Evolutionary conservation across 1,140 invertebrate species (phyloP).

Genomic region (Nephila pilipes): DNA sequence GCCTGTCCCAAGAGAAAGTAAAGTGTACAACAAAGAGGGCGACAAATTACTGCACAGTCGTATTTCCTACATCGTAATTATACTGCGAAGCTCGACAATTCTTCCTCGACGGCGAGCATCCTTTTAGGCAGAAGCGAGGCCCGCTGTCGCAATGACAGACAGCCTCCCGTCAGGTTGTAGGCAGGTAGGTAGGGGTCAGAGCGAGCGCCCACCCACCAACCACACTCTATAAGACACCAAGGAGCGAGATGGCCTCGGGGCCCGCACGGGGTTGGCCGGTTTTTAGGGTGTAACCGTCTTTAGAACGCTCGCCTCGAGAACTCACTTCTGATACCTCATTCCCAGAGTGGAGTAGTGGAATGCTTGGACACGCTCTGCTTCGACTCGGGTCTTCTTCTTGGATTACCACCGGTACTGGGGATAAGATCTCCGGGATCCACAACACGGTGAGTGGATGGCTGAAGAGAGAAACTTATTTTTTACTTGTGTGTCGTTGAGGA

Average conservation of each 20-base stretch:
- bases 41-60: no score
- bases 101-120: not conserved
- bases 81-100: not conserved
- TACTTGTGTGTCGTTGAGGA: no score
- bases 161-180: slow-evolving; percentile 42
- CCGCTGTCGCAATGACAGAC: slow-evolving; percentile 44
- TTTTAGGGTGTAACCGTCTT: slow-evolving; percentile 72
- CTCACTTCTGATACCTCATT: not conserved
- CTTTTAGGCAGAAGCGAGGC: not conserved
- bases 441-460: not conserved
- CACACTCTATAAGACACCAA: slow-evolving; percentile 62
- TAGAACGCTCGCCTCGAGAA: slow-evolving; percentile 27
- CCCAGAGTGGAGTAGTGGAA: not conserved
- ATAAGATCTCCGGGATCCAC: not conserved
- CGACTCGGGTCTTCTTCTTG: not conserved
- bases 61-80: no score
- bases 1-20: no score
- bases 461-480: not conserved
- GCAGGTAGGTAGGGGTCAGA: slow-evolving; percentile 62
- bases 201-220: slow-evolving; percentile 67
- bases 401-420: not conserved
- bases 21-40: no score
- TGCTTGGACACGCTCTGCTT: slow-evolving; percentile 5
- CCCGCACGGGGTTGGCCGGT: slow-evolving; percentile 61
- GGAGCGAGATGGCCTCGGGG: slow-evolving; percentile 47